These are phyloP conservation scores for Teleopsis dalmanni DNA, from an alignment of 1,140 invertebrate species.

Conservation along the genomic window DNA sequence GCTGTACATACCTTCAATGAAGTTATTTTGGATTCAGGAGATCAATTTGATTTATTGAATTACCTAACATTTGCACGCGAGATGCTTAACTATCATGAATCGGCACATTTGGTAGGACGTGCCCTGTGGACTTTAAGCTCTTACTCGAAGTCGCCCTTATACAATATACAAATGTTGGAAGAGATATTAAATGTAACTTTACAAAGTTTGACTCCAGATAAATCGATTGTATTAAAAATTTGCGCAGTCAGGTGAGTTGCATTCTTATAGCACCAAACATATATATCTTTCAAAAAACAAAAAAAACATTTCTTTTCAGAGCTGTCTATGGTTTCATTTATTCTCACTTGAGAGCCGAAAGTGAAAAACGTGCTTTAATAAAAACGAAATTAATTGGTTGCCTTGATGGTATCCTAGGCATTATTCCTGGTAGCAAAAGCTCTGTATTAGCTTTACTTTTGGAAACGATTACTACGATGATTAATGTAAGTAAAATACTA, in stretches of 20 bases:
- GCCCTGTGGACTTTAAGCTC: constrained; percentile 64
- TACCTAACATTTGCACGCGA: constrained; percentile 55
- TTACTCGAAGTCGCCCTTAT: constrained; percentile 49
- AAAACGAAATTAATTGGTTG: constrained; percentile 32
- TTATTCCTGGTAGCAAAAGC: constrained; percentile 46
- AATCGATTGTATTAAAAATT: constrained; percentile 33
- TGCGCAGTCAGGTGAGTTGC: constrained; percentile 27
- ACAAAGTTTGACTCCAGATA: constrained; percentile 32
- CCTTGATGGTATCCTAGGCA: constrained; percentile 31
- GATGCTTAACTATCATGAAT: constrained; percentile 32
- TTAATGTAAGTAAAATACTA: constrained; percentile 49
- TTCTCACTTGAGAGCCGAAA: constrained; percentile 46
- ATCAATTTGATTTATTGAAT: constrained; percentile 59
- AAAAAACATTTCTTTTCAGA: constrained; percentile 6
- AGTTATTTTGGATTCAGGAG: constrained; percentile 51
- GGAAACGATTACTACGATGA: constrained; percentile 58
- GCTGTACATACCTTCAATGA: constrained; percentile 55
- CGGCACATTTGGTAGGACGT: constrained; percentile 62
- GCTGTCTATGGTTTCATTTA: constrained; percentile 48
- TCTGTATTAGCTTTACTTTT: constrained; percentile 60
- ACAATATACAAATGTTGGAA: constrained; percentile 35
- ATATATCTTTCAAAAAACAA: neutral
- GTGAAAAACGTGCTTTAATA: constrained; percentile 29
- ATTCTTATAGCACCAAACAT: neutral
- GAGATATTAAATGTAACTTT: constrained; percentile 34